Evolutionary conservation across 30 jellyfish, hydroid and myxozoan species (phyloP), one percentile per base, ranked within the genome.

Genomic region (Aurelia coerulea): DNA sequence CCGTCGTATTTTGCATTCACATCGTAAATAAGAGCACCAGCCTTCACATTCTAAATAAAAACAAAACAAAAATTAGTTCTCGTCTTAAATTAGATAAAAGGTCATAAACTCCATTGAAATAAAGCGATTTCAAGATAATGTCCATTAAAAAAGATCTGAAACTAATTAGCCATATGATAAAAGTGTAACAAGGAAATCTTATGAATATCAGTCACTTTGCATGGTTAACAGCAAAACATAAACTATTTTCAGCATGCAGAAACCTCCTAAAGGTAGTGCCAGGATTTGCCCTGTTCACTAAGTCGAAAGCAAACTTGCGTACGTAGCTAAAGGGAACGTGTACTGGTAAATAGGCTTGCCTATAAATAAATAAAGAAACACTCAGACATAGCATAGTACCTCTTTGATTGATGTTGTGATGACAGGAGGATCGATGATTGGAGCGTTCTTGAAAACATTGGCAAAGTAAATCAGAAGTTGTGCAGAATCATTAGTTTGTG

Each of bases 1-100:
- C 96, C 96, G 31, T 88, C 68, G 70, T 78, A 88, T 18, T 63
- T 79, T 12, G 96, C 96, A 59, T 78, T 88, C 31, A 79, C 42
- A 71, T 88, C 96, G 74, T 41, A 74, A 68, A 88, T 82, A 49
- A 80, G 29, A 4, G 71, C 60, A 37, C 96, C 96, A 73, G 49
- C 58, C 35, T 80, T 51, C 37, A 19, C 77, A 85, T 76, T 76
- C 94, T 85, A 23, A 34, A 72, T 35, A 17, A 9, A 4, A 0
- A 41, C 73, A 1, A 34, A 72, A 59, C 5, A 9, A 4, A 13
- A 41, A 62, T 17, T 32, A 34, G 18, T 31, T 15, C 32, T 68
- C 1, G 5, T 10, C 23, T 15, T 34, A 9, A 18, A 23, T 16
- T 8, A 68, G 79, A 29, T 9, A 16, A 6, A 16, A 37, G 1